Base-by-base conservation (phyloP, 2,888 invertebrate species). In the Leptothorax acervorum region DNA sequence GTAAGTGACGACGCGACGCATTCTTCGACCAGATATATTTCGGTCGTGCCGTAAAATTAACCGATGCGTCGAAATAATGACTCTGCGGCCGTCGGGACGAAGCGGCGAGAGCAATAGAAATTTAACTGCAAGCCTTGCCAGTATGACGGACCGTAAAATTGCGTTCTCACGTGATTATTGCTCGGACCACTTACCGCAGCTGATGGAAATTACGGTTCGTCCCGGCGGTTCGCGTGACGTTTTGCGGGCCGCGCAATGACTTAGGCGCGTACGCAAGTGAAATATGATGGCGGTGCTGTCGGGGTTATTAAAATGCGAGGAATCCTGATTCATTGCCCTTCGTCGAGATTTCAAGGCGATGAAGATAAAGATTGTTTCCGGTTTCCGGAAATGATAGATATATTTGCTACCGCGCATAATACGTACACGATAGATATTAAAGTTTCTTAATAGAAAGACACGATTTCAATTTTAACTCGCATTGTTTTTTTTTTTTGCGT, bases 161-260 rank as follows among this genome's bases (percentile, higher is more conserved):
- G 81, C 68, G 55, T 84, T 82, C 62, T 85, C 84, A 82, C 82
- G 75, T 85, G 84, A 82, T 85, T 82, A 82, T 85, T 82, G 70
- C 82, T 70, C 53, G 74, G 63, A 60, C 84, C 84, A 85, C 75
- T 85, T 85, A 85, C 82, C 84, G 79, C 82, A 70, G 79, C 62
- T 63, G 82, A 82, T 82, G 82, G 65, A 82, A 84, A 83, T 83
- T 81, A 81, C 55, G 66, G 63, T 63, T 35, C 55, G 45, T 70
- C 76, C n/a, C 48, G 23, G 45, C 18, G 42, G 82, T 57, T 76
- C 60, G 76, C 66, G 66, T 76, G 79, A 79, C 79, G 79, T 79
- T 79, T 79, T 60, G 79, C 79, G 71, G 18, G 5, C 23, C 48
- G 78, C 70, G 57, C 78, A 71, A 35, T 79, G 71, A 79, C 79